phyloP scores from a whole-genome alignment of 2,113 vertebrate genomes.

The Gavialis gangeticus region DNA sequence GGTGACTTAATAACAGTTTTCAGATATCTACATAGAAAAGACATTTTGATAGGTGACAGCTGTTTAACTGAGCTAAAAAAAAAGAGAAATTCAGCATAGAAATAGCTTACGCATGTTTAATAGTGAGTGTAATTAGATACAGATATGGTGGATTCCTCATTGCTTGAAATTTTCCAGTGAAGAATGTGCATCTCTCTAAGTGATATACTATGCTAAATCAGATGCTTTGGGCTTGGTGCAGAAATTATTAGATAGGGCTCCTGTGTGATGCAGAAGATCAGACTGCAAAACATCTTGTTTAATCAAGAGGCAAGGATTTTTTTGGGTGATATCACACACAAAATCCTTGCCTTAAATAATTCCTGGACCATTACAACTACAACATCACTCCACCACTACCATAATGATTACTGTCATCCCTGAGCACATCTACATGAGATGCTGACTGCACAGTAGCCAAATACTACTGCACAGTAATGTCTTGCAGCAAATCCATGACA shows the following conservation, averaged over 20 bases:
- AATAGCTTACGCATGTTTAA: neutral
- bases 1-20: neutral
- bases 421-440: too few relatives aligned
- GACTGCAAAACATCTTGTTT: too few relatives aligned
- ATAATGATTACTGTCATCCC: too few relatives aligned
- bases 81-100: neutral
- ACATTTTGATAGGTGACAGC: neutral
- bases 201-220: neutral
- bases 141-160: neutral
- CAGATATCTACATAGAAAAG: neutral
- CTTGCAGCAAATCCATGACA: too few relatives aligned
- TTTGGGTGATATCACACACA: too few relatives aligned
- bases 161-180: neutral
- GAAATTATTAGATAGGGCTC: neutral
- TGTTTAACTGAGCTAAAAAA: neutral
- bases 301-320: too few relatives aligned
- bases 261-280: neutral
- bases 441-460: too few relatives aligned
- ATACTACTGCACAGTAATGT: too few relatives aligned
- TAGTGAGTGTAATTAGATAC: neutral
- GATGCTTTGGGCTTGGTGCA: too few relatives aligned
- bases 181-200: fast-evolving
- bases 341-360: too few relatives aligned
- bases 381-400: too few relatives aligned
- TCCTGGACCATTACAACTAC: too few relatives aligned